Conservation (phyloP, 2,113 vertebrate genomes). For the Neomonachus schauinslandi region DNA sequence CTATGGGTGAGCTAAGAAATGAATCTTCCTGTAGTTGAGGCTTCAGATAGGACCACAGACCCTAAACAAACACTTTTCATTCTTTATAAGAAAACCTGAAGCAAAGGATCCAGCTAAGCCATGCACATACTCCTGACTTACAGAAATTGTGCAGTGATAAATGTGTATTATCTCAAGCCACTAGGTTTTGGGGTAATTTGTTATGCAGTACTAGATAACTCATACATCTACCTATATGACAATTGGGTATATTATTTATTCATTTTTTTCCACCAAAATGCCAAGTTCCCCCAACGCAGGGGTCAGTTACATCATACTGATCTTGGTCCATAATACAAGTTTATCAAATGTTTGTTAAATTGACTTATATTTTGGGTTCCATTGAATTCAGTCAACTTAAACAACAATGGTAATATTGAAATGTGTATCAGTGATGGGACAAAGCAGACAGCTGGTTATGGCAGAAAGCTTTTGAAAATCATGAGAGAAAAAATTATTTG, state of each 20-base stretch:
- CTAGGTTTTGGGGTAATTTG: not conserved
- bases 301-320: not conserved
- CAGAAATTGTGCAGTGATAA: not conserved
- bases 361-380: not conserved
- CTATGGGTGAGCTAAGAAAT: not conserved
- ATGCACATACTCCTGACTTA: not conserved
- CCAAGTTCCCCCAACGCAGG: not conserved
- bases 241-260: not conserved
- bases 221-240: not conserved
- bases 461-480: not conserved
- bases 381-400: not conserved
- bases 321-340: not conserved
- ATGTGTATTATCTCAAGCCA: not conserved
- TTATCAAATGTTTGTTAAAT: not conserved
- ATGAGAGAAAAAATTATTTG: not conserved
- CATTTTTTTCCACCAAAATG: not conserved
- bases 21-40: not conserved
- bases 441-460: not conserved
- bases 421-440: not conserved
- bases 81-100: not conserved
- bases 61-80: not conserved
- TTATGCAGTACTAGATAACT: not conserved
- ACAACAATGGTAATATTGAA: not conserved
- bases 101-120: not conserved
- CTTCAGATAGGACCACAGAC: not conserved